Base-by-base conservation (phyloP, 1,140 invertebrate species). In the Trichomalopsis sarcophagae region DNA sequence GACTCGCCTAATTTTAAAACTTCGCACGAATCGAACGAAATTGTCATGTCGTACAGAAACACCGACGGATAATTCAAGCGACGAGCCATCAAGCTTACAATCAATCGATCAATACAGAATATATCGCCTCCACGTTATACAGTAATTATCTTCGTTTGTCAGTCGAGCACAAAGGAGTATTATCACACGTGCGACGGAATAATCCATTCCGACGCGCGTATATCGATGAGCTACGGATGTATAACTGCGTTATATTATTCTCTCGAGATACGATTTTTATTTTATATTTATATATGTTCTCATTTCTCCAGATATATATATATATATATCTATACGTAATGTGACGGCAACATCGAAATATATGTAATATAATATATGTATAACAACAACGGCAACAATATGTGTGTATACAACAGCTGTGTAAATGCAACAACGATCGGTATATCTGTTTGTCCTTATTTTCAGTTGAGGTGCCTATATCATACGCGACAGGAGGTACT, bases 371-470 rank as follows among this genome's bases (percentile, higher is more conserved):
- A 55, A 62, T 80, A 80, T 50, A 80, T 40, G 21, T 68, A 69
- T 84, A 84, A 84, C 75, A 84, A 80, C 77, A 84, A 84, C 82
- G 44, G 76, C 66, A 84, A 84, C 68, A 84, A 80, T 79, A 17
- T 62, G 47, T 36, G 33, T 84, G 33, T 84, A 74, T 80, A 84
- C 83, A 80, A 84, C 83, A 80, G 62, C 44, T 77, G 68, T 79
- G 44, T 79, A 71, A 84, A 84, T 84, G 66, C 30, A 84, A 84
- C 69, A 80, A 69, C 78, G 78, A 84, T 7, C 44, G 36, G 10
- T 71, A 30, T 62, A 62, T n/a, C 17, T 9, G 21, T n/a, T 7
- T 27, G 27, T 27, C 27, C 27, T 62, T 62, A 0, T 21, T 55
- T 55, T 14, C 4, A 62, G 21, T 62, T 17, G 17, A n/a, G 17